Conservation (phyloP, 2,888 invertebrate species). For the Colletes collaris region DNA sequence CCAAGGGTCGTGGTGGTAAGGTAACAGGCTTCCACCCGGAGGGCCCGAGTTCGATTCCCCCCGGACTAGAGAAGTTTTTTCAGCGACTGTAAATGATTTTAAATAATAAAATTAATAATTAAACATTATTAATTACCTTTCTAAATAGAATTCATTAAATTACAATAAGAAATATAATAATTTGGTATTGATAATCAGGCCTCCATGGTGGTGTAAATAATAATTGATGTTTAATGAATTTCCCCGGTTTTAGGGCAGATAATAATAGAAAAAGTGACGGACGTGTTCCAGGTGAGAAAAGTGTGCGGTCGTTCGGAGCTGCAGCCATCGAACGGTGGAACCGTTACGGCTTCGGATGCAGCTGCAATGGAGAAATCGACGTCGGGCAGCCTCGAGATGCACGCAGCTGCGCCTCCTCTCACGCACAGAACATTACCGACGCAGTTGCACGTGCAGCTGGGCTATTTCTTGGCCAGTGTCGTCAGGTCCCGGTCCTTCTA, state of each 20-base stretch:
- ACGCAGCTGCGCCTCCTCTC: constrained; percentile 58
- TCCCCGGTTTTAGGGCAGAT: background rate
- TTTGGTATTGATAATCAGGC: too few relatives aligned
- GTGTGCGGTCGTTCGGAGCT: constrained; percentile 79
- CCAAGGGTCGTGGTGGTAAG: too few relatives aligned
- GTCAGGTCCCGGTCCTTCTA: constrained; percentile 91
- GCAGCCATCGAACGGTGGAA: constrained; percentile 57
- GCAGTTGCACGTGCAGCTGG: constrained; percentile 81
- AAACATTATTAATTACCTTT: too few relatives aligned
- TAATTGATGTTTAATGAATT: too few relatives aligned
- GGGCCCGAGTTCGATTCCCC: too few relatives aligned
- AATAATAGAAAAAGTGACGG: background rate
- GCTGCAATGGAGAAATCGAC: constrained; percentile 56
- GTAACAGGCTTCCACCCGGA: too few relatives aligned
- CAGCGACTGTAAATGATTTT: too few relatives aligned
- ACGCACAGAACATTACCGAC: constrained; percentile 71
- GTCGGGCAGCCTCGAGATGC: constrained; percentile 46
- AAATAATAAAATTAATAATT: too few relatives aligned
- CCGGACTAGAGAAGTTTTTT: too few relatives aligned
- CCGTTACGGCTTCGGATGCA: constrained; percentile 44
- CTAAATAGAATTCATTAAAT: too few relatives aligned
- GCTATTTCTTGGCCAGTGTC: constrained; percentile 82
- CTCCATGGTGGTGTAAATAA: too few relatives aligned
- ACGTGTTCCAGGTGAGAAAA: constrained; percentile 77
- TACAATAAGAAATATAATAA: too few relatives aligned